Evolutionary conservation across 2,888 invertebrate species (phyloP).

Genomic region (Toxonevra muliebris): DNA sequence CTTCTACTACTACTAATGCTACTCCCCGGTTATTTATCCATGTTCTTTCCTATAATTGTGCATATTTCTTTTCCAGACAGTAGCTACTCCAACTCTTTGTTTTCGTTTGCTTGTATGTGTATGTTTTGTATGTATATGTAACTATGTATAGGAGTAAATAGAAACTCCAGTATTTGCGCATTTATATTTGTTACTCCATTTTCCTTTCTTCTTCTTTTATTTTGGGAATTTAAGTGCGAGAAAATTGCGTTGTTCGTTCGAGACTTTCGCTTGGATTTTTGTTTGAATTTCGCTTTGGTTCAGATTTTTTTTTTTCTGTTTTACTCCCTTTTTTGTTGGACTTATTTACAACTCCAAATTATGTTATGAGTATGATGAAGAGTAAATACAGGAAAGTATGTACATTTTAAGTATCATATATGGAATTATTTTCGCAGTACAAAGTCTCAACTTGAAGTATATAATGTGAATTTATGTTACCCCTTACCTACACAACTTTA

Average conservation of each 20-base stretch:
- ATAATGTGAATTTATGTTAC: no score
- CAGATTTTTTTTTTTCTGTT: slow-evolving; percentile 18
- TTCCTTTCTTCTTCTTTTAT: not conserved
- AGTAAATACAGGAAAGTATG: no score
- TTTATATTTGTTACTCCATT: slow-evolving; percentile 23
- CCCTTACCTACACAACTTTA: no score
- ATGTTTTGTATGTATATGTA: not conserved
- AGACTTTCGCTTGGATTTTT: slow-evolving; percentile 43
- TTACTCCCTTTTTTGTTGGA: slow-evolving; percentile 10
- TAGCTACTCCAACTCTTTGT: not conserved
- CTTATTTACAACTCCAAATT: no score
- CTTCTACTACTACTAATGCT: slow-evolving; percentile 14
- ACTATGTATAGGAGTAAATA: not conserved
- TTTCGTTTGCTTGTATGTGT: not conserved
- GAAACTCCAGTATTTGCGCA: slow-evolving; percentile 2
- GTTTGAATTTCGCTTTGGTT: slow-evolving; percentile 30
- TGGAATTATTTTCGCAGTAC: no score
- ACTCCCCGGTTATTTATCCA: not conserved
- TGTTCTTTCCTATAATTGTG: not conserved
- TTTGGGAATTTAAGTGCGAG: slow-evolving; percentile 9
- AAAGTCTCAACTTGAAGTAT: no score
- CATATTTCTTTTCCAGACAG: not conserved
- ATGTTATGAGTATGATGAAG: no score
- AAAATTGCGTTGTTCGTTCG: slow-evolving; percentile 26
- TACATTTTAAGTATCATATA: no score